phyloP scores from a whole-genome alignment of 2,888 invertebrate genomes.

The Euphydryas editha region DNA sequence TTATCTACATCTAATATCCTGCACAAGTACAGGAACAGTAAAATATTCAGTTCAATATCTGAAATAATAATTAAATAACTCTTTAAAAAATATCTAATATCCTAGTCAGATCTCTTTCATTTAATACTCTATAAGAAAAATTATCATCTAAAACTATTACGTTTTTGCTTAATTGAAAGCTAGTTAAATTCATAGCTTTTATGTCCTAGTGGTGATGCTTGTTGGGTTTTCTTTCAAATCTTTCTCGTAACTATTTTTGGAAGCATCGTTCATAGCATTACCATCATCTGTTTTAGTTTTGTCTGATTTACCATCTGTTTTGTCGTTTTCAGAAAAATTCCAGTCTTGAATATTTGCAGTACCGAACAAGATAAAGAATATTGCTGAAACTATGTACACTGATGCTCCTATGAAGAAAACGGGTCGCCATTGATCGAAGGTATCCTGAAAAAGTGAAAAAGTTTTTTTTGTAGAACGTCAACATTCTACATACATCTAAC shows the following conservation, averaged over 20 bases:
- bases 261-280: constrained; percentile 49
- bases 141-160: background rate
- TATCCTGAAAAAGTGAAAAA: constrained; percentile 82
- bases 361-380: constrained; percentile 88
- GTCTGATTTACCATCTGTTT: constrained; percentile 38
- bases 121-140: background rate
- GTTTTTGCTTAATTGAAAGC: background rate
- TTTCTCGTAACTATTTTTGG: constrained; percentile 57
- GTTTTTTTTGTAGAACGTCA: background rate
- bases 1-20: constrained; percentile 22
- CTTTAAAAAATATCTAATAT: constrained; percentile 18
- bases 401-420: constrained; percentile 89
- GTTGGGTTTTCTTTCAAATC: constrained; percentile 68
- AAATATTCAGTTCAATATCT: constrained; percentile 29
- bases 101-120: constrained; percentile 29
- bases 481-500: background rate
- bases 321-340: constrained; percentile 79
- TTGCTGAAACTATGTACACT: constrained; percentile 87
- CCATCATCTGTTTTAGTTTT: constrained; percentile 44
- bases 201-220: constrained; percentile 52
- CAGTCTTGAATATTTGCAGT: constrained; percentile 88
- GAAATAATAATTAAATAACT: constrained; percentile 24
- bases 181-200: constrained; percentile 24
- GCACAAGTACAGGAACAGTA: constrained; percentile 10
- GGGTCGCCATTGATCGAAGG: constrained; percentile 88